Evolutionary conservation across 2,797 vertebrate species (phyloP), one percentile per base, ranked within the genome.

Genomic region (Danio kyathit): DNA sequence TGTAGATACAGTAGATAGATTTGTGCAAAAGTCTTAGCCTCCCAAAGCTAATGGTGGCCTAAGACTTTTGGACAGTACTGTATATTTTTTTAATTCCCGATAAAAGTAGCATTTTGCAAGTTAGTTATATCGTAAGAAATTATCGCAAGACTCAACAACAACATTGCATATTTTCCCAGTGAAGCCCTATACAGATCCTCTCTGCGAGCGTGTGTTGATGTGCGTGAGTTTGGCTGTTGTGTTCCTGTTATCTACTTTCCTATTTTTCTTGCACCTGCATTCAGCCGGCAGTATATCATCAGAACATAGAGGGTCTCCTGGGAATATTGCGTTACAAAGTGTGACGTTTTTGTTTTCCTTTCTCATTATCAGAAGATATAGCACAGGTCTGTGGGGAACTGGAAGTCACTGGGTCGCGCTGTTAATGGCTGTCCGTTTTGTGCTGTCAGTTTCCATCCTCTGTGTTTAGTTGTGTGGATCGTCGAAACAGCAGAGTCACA

Each of bases 401-500:
- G 46, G 38, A 60, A 19, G 52, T 46, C 48, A 79, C 70, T 51
- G 49, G 59, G 40, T 72, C 57, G 65, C 13, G 7, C 41, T 48
- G 49, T 73, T 60, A 41, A 69, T 51, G 64, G 46, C 29, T 44
- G 2, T 72, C 48, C 67, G 71, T 71, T 79, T 79, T 74, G 54
- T 60, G 61, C 43, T 44, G 43, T 63, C 17, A 57, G 16, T 57
- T 54, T 75, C 38, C 48, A 44, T n/a, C 17, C 43, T 11, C 16
- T 17, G 60, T 38, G 60, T 65, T 56, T 44, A 63, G 48, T 52
- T 82, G 67, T 54, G 74, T 41, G 76, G 38, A 65, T 82, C 12
- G 67, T 44, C 51, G 7, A 11, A 9, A 40, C 54, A 64, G 61
- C 49, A 7, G 19, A 29, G 74, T 89, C 87, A 87, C 82, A 87